Evolutionary conservation across 2,797 vertebrate genomes (phyloP), one percentile per base, ranked within the genome.

Genomic region (Menidia menidia): DNA sequence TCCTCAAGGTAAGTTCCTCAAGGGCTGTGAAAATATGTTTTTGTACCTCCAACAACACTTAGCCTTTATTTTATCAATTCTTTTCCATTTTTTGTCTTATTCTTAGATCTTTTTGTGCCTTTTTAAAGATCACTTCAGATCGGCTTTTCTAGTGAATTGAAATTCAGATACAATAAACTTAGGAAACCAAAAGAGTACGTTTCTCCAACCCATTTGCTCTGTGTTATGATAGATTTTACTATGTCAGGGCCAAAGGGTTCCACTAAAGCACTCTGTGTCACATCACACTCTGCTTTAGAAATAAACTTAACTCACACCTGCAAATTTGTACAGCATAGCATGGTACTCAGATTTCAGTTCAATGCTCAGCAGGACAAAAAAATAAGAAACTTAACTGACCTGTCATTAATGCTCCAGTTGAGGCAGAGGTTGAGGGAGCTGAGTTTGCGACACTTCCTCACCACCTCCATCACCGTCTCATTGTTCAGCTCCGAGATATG

Each of bases 331-430:
- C 25, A 1, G 25, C 25, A 25, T 25, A 25, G 25, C 25, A 25
- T 25, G 25, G 25, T 25, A 25, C 25, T 25, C 25, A 2, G 25
- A 25, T 25, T 25, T 25, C 25, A 25, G 25, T 25, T 25, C 25
- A 25, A 25, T 25, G 25, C 25, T 25, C 25, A 25, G 2, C 25
- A 25, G 25, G 25, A 25, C 25, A 25, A 25, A 25, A 25, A 25
- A 25, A 25, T 19, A 50, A 25, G 10, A 50, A 45, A 39, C 44
- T 25, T 11, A 11, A 66, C 85, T 3, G 94, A 98, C 98, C 96
- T 96, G 96, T 99, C 97, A 75, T 99, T 96, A 92, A 99, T 99
- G 94, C 96, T 98, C 96, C 97, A 98, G 93, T 99, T 99, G 90
- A 99, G 95, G 92, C 97, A 99, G 48, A 99, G 96, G 94, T 99